A percentile compares a stretch with the other conserved stretches of the same genome.
Conservation (phyloP, 2,797 vertebrate species). For the Botia kubotai region DNA sequence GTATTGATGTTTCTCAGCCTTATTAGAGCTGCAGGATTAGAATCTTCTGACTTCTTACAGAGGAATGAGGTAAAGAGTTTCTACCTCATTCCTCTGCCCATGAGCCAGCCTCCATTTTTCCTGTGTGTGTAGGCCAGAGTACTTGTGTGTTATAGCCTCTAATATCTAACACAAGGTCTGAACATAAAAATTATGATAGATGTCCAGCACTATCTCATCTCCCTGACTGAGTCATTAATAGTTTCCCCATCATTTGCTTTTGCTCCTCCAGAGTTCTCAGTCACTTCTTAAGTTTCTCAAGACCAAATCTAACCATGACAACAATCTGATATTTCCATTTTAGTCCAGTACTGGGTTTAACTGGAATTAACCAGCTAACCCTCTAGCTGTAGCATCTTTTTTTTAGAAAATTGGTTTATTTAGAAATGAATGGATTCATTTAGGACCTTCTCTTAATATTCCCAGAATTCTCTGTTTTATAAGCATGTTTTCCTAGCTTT, state of each 20-base stretch:
- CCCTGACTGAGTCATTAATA: slow-evolving; percentile 23
- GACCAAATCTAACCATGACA: neutral
- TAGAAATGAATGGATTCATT: neutral
- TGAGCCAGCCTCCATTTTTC: neutral
- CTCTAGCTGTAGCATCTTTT: neutral
- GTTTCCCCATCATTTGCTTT: slow-evolving; percentile 19
- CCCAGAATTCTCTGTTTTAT: too few relatives aligned
- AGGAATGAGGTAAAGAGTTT: neutral
- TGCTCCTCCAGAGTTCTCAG: neutral
- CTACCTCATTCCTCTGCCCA: neutral
- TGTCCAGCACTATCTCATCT: slow-evolving; percentile 5
- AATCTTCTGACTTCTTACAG: neutral
- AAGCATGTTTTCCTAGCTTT: neutral
- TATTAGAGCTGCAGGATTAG: slow-evolving; percentile 3
- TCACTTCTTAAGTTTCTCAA: neutral
- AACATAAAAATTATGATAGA: slow-evolving; percentile 23
- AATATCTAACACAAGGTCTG: slow-evolving; percentile 10
- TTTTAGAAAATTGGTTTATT: neutral
- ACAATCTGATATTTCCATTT: neutral
- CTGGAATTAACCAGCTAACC: too few relatives aligned
- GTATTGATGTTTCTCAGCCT: slow-evolving; percentile 19
- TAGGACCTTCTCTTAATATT: too few relatives aligned
- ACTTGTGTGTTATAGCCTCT: neutral
- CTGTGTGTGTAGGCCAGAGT: neutral
- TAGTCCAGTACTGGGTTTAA: neutral